Conservation (phyloP, 2,797 vertebrate genomes). For the Onychomys arenicola region DNA sequence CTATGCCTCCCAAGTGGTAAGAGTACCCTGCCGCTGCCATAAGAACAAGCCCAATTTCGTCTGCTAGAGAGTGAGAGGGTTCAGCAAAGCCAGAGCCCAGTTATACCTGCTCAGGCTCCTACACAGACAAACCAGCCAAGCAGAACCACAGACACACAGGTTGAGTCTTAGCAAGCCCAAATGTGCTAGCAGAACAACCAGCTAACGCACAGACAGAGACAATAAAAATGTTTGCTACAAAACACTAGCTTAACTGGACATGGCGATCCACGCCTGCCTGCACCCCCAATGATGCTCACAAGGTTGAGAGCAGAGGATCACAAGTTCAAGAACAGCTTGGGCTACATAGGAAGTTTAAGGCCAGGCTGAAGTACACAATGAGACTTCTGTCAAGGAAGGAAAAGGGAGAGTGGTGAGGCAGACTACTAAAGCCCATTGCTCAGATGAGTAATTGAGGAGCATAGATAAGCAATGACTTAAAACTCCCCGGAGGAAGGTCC, state of each 20-base stretch:
- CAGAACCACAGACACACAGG: neutral
- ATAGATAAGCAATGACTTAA: neutral
- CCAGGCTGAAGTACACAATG: neutral
- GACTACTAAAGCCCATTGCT: neutral
- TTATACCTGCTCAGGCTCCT: neutral
- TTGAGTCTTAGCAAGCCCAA: neutral
- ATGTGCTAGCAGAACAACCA: conserved; percentile 13
- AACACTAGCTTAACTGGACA: neutral
- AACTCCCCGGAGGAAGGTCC: neutral
- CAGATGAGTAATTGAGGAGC: neutral
- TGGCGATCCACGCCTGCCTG: too few relatives aligned
- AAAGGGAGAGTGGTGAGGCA: too few relatives aligned
- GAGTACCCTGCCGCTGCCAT: neutral
- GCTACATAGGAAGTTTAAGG: neutral
- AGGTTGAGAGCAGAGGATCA: neutral
- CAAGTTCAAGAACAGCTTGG: neutral
- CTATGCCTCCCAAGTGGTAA: neutral
- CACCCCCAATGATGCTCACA: neutral
- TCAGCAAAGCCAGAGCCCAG: neutral
- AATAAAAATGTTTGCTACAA: conserved; percentile 13
- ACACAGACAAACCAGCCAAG: neutral
- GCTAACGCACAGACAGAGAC: neutral
- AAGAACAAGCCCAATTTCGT: neutral
- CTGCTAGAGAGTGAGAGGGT: neutral
- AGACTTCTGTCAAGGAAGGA: neutral